These are phyloP conservation scores for Xestia c-nigrum DNA, from an alignment of 2,888 invertebrate genomes.

Conservation along the genomic window DNA sequence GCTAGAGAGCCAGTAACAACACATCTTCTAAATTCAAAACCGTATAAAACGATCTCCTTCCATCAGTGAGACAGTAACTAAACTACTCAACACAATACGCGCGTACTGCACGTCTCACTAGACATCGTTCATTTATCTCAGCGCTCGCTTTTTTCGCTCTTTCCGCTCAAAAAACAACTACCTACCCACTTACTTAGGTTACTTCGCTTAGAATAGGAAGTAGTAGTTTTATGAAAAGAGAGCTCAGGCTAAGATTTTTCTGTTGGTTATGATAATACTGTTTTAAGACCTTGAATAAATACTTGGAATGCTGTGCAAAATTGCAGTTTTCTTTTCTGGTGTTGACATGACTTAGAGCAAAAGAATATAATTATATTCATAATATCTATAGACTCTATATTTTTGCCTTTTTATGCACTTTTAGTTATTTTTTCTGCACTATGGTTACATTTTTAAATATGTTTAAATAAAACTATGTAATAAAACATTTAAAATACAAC, in stretches of 20 bases:
- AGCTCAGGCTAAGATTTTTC: conserved; percentile 23
- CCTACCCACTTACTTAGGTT: conserved; percentile 20
- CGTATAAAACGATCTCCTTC: conserved; percentile 6
- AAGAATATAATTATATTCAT: not conserved
- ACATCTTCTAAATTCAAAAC: not conserved
- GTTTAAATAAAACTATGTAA: too few relatives aligned
- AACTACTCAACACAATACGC: conserved; percentile 35
- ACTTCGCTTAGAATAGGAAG: not conserved
- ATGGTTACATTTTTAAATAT: too few relatives aligned
- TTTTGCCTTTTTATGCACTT: too few relatives aligned
- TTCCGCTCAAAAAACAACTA: conserved; percentile 38
- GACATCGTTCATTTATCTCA: conserved; percentile 46
- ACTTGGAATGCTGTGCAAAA: conserved; percentile 1
- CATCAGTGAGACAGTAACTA: conserved; percentile 31
- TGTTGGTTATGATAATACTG: conserved; percentile 12
- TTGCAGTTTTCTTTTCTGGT: not conserved
- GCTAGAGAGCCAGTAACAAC: not conserved
- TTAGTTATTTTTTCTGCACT: too few relatives aligned
- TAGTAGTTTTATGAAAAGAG: not conserved
- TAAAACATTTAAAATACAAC: too few relatives aligned
- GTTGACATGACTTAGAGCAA: not conserved
- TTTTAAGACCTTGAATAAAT: conserved; percentile 8
- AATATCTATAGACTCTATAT: too few relatives aligned
- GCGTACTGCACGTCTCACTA: conserved; percentile 16
- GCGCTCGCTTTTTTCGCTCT: conserved; percentile 43